Evolutionary conservation across 2,888 invertebrate species (phyloP), one percentile per base, ranked within the genome.

Genomic region (Papilio protenor): DNA sequence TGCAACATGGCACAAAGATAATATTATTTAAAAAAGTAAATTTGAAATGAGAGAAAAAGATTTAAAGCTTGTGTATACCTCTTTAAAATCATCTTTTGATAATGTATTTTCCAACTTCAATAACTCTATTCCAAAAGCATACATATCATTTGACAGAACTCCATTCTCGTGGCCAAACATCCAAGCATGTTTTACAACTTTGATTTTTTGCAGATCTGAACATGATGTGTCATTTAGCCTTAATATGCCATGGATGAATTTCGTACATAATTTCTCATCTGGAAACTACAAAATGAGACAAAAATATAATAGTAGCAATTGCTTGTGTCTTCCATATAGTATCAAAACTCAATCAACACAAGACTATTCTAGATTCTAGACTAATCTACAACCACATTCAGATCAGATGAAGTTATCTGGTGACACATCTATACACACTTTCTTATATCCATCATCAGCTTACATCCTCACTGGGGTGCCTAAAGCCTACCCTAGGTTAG

Each of bases 121-220:
- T 81, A 94, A 81, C 69, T 91, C 85, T 71, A 94, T 87, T 1
- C 94, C 94, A 87, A 94, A 94, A 11, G 85, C 84, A 81, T 92
- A 94, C 92, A 94, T 92, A 3, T 93, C 90, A 84, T 90, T 89
- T 4, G 87, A 85, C 2, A 94, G 87, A 12, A 94, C 78, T 12
- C 89, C 91, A 84, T 88, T 89, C 59, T 91, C 90, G 80, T 92
- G 90, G 0, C 93, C 92, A 80, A 87, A 90, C 81, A 85, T 85
- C 94, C 94, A 94, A 3, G 92, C 93, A 33, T 88, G 88, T 84
- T 92, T 93, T 6, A 94, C 91, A 1, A 89, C 89, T 66, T 81
- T 82, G 70, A 94, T 88, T 81, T 89, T 94, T 77, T 92, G 89
- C 47, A 81, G 73, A 21, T 91, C 90, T 27, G 85, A 86, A 77